Evolutionary conservation across 2,113 vertebrate genomes (phyloP).

Genomic region (Pseudolaguvia tuberculata): DNA sequence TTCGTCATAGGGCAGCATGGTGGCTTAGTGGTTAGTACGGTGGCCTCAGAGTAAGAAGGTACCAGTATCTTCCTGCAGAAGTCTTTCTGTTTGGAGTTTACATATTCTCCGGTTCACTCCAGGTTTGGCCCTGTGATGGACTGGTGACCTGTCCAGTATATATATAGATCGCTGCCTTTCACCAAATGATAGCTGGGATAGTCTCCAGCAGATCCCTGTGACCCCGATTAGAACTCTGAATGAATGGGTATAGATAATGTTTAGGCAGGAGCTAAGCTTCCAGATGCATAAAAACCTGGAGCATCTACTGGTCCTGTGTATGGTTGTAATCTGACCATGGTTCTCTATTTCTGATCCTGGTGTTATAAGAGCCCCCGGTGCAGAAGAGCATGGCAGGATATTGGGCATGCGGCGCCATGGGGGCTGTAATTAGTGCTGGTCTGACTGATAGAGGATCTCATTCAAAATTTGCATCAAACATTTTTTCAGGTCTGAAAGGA

Average conservation of each 20-base stretch:
- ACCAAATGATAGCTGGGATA: no score
- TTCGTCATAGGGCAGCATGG: background rate
- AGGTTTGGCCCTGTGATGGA: no score
- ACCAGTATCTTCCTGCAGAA: no score
- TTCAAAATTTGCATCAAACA: conserved; percentile 50
- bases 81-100: no score
- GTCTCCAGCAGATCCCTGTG: no score
- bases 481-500: conserved; percentile 56
- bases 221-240: no score
- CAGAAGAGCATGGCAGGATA: background rate
- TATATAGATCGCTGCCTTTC: no score
- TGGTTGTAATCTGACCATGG: background rate
- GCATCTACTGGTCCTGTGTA: background rate
- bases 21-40: no score
- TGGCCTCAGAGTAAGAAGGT: no score
- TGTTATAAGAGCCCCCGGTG: background rate
- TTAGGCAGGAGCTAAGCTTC: conserved; percentile 6
- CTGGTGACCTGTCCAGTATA: no score
- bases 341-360: background rate
- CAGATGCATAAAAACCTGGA: background rate
- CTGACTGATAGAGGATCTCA: conserved; percentile 59
- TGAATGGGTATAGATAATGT: no score
- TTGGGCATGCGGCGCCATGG: conserved; percentile 12
- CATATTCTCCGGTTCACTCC: no score
- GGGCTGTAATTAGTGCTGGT: conserved; percentile 18